Evolutionary conservation across 2,797 vertebrate genomes (phyloP).

Genomic region (Threskiornis aethiopicus): DNA sequence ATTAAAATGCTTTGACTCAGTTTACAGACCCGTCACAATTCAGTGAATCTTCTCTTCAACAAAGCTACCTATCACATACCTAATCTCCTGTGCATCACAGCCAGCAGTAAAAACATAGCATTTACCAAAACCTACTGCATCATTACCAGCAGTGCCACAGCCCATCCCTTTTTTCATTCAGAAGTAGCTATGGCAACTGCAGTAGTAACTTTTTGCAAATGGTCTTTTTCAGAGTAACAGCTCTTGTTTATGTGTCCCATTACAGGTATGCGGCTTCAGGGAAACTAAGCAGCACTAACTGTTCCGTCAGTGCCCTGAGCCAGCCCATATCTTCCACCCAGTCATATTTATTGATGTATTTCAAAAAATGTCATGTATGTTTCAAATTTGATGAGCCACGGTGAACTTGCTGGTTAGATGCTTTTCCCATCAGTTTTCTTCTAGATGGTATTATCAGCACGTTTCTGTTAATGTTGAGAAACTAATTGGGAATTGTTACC

Average conservation of each 20-base stretch:
- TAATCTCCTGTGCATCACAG: neutral
- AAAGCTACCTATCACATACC: neutral
- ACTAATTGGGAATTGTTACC: neutral
- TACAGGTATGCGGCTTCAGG: neutral
- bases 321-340: neutral
- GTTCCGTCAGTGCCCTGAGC: neutral
- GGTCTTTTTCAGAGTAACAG: neutral
- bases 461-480: neutral
- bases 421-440: neutral
- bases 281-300: neutral
- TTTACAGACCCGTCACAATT: neutral
- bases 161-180: neutral
- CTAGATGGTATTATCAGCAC: neutral
- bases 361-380: neutral
- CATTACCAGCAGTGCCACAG: neutral
- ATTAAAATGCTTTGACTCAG: neutral
- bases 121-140: neutral
- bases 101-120: neutral
- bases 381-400: neutral
- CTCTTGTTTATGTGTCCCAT: neutral
- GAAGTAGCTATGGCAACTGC: constrained; percentile 5
- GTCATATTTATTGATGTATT: neutral
- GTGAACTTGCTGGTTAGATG: neutral
- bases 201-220: neutral
- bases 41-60: neutral